phyloP scores from a whole-genome alignment of 2,888 invertebrate species.

The Pristionchus arcanus region DNA sequence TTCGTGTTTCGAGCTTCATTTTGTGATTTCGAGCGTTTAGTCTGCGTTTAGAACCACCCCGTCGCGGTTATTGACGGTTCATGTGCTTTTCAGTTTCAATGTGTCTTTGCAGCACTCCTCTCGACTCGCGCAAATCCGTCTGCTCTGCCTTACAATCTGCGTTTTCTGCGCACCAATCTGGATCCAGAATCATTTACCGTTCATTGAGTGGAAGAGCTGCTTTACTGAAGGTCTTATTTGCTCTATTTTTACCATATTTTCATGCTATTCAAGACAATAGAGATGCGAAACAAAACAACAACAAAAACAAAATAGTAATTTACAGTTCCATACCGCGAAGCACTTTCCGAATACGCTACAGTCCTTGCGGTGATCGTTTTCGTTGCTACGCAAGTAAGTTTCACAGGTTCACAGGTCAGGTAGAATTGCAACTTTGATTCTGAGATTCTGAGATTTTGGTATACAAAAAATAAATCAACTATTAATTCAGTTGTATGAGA shows the following conservation, averaged over 20 bases:
- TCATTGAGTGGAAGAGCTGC: slow-evolving; percentile 21
- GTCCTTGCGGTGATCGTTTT: background rate
- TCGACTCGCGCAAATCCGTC: slow-evolving; percentile 11
- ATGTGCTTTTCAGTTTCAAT: too few relatives aligned
- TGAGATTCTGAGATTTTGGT: background rate
- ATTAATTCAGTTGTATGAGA: background rate
- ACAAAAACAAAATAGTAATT: background rate
- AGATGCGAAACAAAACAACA: background rate
- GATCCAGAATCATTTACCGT: background rate
- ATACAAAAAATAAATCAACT: background rate
- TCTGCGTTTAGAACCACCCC: too few relatives aligned
- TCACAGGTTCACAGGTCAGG: background rate
- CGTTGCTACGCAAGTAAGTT: background rate
- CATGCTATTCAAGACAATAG: too few relatives aligned
- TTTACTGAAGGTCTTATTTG: slow-evolving; percentile 39
- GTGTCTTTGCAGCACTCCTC: background rate
- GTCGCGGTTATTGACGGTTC: too few relatives aligned
- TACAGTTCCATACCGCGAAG: slow-evolving; percentile 3
- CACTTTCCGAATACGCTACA: slow-evolving; percentile 30
- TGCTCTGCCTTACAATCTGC: background rate
- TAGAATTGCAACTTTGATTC: background rate
- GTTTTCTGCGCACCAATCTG: slow-evolving; percentile 21
- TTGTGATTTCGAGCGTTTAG: too few relatives aligned
- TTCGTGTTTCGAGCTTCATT: too few relatives aligned
- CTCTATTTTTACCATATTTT: too few relatives aligned